Evolutionary conservation across 1,140 invertebrate species (phyloP).

Genomic region (Drosophila suzukii): DNA sequence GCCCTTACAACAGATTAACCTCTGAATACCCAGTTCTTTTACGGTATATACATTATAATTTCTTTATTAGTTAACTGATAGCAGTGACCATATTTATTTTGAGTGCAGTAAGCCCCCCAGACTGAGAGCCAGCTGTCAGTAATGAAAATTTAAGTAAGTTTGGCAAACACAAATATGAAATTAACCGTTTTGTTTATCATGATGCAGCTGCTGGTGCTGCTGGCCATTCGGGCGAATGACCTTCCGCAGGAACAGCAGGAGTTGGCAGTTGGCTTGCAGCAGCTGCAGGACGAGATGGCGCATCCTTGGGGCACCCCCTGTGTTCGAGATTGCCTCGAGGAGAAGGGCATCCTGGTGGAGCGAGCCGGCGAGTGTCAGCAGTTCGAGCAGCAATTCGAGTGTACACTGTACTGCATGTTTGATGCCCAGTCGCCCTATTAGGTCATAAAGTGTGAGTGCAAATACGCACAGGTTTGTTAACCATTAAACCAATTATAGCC

Average conservation of each 20-base stretch:
- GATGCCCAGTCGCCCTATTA: neutral
- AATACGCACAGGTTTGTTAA: neutral
- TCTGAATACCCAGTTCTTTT: no score
- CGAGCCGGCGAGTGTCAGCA: conserved; percentile 4
- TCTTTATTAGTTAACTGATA: no score
- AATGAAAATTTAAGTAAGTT: conserved; percentile 58
- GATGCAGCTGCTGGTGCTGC: conserved; percentile 29
- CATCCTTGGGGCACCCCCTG: conserved; percentile 1
- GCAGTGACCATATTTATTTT: neutral
- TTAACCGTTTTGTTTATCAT: conserved; percentile 57
- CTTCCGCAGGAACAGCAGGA: conserved; percentile 16
- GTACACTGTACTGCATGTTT: conserved; percentile 40
- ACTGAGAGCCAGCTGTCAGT: conserved; percentile 53
- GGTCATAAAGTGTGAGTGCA: conserved; percentile 1
- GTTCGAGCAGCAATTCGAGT: conserved; percentile 30
- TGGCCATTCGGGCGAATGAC: conserved; percentile 15
- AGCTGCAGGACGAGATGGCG: neutral
- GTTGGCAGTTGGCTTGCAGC: neutral
- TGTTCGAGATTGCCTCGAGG: neutral
- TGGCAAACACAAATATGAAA: conserved; percentile 62
- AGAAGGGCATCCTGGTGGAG: neutral
- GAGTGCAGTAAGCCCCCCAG: neutral
- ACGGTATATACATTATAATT: no score
- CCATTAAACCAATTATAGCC: conserved; percentile 23
- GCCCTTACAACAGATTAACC: no score